Conservation (phyloP, 1,140 invertebrate species). For the Phenacoccus solenopsis region DNA sequence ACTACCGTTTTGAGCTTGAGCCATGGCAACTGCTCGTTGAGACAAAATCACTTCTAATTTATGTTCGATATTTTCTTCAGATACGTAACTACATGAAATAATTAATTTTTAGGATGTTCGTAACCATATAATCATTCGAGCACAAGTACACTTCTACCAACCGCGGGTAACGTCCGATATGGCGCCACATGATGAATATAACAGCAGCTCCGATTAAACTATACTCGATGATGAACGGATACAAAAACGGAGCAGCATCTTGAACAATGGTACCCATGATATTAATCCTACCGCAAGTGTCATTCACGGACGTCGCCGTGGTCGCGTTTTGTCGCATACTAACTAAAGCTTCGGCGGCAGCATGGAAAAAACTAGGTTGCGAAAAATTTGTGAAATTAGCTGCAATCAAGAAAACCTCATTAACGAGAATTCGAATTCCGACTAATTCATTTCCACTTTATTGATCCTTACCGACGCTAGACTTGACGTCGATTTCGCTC, state of each 20-base stretch:
- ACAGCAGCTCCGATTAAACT: slow-evolving; percentile 92
- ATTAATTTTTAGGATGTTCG: too few relatives aligned
- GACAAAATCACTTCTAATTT: slow-evolving; percentile 70
- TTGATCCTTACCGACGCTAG: neutral
- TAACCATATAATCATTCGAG: neutral
- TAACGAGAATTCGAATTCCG: neutral
- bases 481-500: neutral
- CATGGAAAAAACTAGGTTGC: neutral
- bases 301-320: neutral
- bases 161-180: slow-evolving; percentile 73
- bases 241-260: slow-evolving; percentile 82
- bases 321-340: neutral
- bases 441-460: neutral
- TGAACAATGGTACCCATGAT: slow-evolving; percentile 88
- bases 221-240: slow-evolving; percentile 94
- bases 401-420: neutral
- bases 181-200: slow-evolving; percentile 95
- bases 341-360: slow-evolving; percentile 22
- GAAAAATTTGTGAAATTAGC: neutral
- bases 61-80: slow-evolving; percentile 69
- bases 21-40: slow-evolving; percentile 64
- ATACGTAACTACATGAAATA: neutral
- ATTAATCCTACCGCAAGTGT: slow-evolving; percentile 58
- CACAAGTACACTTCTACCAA: too few relatives aligned
- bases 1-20: slow-evolving; percentile 56